phyloP scores from a whole-genome alignment of 2,888 invertebrate genomes.

The Exocentrus adspersus region DNA sequence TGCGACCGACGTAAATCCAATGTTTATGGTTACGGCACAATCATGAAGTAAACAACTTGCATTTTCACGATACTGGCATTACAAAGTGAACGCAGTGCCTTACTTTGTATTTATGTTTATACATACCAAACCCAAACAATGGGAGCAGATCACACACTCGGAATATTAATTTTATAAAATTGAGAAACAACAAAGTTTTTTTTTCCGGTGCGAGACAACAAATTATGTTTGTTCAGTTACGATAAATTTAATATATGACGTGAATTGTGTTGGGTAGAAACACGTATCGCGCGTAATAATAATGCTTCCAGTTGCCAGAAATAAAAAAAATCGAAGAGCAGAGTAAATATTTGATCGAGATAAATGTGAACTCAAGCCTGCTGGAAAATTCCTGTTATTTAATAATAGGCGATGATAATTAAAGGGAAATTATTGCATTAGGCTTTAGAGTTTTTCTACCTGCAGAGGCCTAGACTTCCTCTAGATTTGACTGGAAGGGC shows the following conservation, averaged over 20 bases:
- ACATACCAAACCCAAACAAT: no score
- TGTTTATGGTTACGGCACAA: background rate
- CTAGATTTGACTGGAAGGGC: no score
- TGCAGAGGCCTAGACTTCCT: no score
- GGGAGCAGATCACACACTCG: background rate
- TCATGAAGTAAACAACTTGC: slow-evolving; percentile 8
- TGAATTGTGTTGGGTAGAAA: no score
- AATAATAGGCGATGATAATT: background rate
- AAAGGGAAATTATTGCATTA: background rate
- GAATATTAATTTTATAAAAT: background rate
- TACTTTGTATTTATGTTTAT: no score
- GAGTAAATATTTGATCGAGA: slow-evolving; percentile 16
- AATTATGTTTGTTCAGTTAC: no score
- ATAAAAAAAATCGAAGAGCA: background rate
- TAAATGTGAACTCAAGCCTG: slow-evolving; percentile 6
- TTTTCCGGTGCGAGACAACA: no score
- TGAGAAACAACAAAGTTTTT: no score
- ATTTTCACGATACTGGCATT: slow-evolving; percentile 15
- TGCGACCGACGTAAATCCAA: background rate
- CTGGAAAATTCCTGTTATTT: slow-evolving; percentile 5
- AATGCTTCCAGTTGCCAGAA: background rate
- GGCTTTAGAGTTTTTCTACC: no score
- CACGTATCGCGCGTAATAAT: no score
- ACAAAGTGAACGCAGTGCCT: background rate
- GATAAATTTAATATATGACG: no score